Evolutionary conservation across 2,888 invertebrate species (phyloP).

Genomic region (Megamerina dolium): DNA sequence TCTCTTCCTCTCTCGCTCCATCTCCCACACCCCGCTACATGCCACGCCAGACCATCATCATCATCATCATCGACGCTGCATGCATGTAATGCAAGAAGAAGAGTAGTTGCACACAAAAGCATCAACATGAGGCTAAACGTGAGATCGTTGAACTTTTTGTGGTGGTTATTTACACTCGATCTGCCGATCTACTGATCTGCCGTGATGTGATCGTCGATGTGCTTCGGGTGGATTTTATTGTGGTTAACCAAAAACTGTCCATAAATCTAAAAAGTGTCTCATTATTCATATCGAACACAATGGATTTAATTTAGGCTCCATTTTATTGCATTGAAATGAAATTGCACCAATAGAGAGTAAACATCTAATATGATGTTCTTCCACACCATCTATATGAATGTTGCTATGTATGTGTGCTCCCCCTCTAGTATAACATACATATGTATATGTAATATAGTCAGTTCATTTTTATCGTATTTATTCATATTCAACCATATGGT

Average conservation of each 20-base stretch:
- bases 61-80: too few species aligned
- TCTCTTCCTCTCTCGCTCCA: too few species aligned
- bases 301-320: slow-evolving; percentile 39
- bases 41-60: too few species aligned
- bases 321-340: slow-evolving; percentile 32
- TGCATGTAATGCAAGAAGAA: background rate
- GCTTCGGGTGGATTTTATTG: slow-evolving; percentile 20
- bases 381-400: too few species aligned
- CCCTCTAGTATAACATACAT: too few species aligned
- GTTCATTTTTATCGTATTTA: too few species aligned
- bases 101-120: background rate
- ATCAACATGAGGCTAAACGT: background rate
- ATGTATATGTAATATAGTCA: too few species aligned
- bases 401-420: too few species aligned
- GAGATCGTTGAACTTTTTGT: slow-evolving; percentile 1
- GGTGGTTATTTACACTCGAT: background rate
- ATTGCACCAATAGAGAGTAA: slow-evolving; percentile 8
- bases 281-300: slow-evolving; percentile 49
- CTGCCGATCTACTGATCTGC: too few species aligned
- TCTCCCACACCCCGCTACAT: too few species aligned
- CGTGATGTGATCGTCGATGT: slow-evolving; percentile 6
- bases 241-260: slow-evolving; percentile 47
- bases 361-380: too few species aligned
- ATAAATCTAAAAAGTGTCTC: slow-evolving; percentile 49
- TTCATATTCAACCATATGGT: too few species aligned